These are phyloP conservation scores for Cercocebus atys DNA, from an alignment of 2,113 vertebrate species.

Conservation along the genomic window DNA sequence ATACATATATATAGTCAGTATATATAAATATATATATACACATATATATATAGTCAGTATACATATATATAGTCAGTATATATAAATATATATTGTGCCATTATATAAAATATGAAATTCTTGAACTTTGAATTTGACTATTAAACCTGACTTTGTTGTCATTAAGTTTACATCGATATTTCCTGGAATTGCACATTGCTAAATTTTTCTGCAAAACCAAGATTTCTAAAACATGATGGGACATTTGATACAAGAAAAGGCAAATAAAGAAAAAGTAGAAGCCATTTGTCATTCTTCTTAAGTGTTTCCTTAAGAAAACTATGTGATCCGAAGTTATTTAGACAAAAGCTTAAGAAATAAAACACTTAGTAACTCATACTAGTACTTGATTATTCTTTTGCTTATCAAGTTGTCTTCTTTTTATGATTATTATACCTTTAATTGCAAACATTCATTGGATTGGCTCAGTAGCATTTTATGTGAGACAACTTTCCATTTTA, in stretches of 20 bases:
- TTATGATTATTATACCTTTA: neutral
- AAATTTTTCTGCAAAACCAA: neutral
- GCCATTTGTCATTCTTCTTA: neutral
- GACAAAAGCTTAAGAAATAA: neutral
- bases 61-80: too few species aligned
- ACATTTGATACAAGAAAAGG: neutral
- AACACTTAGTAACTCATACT: neutral
- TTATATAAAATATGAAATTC: neutral
- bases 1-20: too few species aligned
- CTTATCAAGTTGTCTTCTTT: neutral
- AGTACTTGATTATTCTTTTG: neutral
- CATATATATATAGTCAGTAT: too few species aligned
- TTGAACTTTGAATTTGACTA: neutral
- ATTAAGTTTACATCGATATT: neutral
- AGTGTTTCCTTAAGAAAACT: neutral
- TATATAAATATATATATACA: too few species aligned
- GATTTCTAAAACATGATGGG: neutral
- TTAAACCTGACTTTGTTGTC: neutral
- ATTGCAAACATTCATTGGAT: neutral
- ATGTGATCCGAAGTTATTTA: neutral
- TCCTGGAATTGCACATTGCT: neutral
- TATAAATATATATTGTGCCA: neutral
- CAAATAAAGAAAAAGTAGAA: neutral
- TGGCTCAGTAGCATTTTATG: neutral
- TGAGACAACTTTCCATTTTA: neutral